phyloP scores from a whole-genome alignment of 2,888 invertebrate genomes.

The Chrysina gloriosa region DNA sequence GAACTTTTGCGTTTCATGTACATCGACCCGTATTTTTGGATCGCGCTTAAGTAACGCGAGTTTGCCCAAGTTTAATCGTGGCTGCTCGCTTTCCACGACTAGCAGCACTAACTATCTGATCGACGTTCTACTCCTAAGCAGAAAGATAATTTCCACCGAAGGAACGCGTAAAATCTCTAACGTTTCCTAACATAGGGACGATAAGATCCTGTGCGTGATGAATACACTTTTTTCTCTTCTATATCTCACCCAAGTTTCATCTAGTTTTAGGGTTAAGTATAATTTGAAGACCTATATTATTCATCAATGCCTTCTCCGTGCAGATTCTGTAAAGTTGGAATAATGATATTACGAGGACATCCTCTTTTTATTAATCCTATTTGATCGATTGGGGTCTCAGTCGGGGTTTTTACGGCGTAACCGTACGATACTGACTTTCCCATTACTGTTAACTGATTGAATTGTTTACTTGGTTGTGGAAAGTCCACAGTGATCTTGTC shows the following conservation, averaged over 20 bases:
- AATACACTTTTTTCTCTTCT: conserved; percentile 25
- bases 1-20: conserved; percentile 26
- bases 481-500: conserved; percentile 14
- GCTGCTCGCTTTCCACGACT: neutral
- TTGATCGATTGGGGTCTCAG: conserved; percentile 13
- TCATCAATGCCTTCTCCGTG: neutral
- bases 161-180: conserved; percentile 28
- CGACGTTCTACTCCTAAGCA: neutral
- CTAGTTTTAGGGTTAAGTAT: conserved; percentile 33
- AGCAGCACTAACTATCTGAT: conserved; percentile 22
- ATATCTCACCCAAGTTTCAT: conserved; percentile 22
- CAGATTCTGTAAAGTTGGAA: conserved; percentile 5
- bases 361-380: conserved; percentile 32
- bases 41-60: conserved; percentile 31
- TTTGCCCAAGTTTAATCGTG: conserved; percentile 28
- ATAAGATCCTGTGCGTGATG: conserved; percentile 34
- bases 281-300: conserved; percentile 16
- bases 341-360: conserved; percentile 7
- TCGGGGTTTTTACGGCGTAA: conserved; percentile 12
- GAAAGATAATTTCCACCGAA: neutral
- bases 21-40: neutral
- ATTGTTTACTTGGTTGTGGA: conserved; percentile 5
- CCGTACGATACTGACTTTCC: neutral
- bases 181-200: conserved; percentile 33
- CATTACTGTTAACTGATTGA: conserved; percentile 15